These are phyloP conservation scores for Sinelater perroti DNA, from an alignment of 2,888 invertebrate genomes.

Conservation along the genomic window DNA sequence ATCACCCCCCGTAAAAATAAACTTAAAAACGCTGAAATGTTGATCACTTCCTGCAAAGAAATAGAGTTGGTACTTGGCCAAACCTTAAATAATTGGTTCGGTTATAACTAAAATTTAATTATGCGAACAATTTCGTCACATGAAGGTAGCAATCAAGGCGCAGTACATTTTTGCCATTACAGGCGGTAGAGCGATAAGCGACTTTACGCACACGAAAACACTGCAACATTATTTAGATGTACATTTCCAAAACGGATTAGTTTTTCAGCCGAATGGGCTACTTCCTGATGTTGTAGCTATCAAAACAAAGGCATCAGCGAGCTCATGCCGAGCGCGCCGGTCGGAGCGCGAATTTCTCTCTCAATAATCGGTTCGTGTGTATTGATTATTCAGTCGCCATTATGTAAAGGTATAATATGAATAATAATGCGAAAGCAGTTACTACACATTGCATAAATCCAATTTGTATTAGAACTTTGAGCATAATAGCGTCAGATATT, in stretches of 20 bases:
- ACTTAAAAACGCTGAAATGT: too few species aligned
- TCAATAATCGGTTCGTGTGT: conserved; percentile 27
- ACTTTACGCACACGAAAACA: too few species aligned
- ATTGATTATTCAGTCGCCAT: conserved; percentile 27
- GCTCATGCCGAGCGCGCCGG: conserved; percentile 8
- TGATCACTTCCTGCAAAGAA: too few species aligned
- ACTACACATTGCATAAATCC: conserved; percentile 36
- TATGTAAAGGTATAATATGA: conserved; percentile 34
- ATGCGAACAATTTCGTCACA: conserved; percentile 20
- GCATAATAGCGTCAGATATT: conserved; percentile 34
- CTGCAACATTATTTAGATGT: background rate
- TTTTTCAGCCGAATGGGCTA: conserved; percentile 3
- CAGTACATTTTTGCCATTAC: conserved; percentile 14
- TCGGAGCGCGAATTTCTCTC: conserved; percentile 12
- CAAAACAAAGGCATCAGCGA: conserved; percentile 14
- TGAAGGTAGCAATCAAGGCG: conserved; percentile 6
- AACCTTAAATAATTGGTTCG: too few species aligned
- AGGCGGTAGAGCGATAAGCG: conserved; percentile 12
- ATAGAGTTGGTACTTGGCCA: too few species aligned
- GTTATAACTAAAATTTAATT: conserved; percentile 30
- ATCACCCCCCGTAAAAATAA: too few species aligned
- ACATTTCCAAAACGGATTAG: too few species aligned
- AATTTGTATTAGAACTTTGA: conserved; percentile 38
- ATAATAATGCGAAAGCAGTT: conserved; percentile 34
- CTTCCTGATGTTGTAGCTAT: conserved; percentile 1